Conservation (phyloP, 2,797 vertebrate species). For the Melanotaenia nigrans region DNA sequence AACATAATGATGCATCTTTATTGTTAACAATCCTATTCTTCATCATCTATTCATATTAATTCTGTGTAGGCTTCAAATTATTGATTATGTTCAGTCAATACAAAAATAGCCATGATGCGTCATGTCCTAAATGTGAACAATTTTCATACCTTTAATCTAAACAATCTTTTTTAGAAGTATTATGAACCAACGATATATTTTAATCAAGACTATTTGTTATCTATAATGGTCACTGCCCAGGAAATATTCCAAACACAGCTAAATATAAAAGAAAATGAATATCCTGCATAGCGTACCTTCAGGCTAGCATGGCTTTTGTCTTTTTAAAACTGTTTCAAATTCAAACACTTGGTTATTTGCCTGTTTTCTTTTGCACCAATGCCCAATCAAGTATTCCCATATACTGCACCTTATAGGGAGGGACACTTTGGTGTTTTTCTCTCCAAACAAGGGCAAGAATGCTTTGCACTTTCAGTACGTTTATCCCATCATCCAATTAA, state of each 20-base stretch:
- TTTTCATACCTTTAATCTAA: background rate
- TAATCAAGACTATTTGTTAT: background rate
- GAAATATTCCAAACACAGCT: background rate
- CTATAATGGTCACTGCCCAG: too few relatives aligned
- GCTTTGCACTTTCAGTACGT: constrained; percentile 24
- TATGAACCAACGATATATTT: too few relatives aligned
- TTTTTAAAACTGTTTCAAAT: background rate
- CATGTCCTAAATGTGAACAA: background rate
- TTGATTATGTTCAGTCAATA: background rate
- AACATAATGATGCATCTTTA: too few relatives aligned
- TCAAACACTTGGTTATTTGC: background rate
- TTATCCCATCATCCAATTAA: constrained; percentile 62
- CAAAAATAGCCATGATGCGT: background rate
- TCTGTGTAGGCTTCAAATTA: background rate
- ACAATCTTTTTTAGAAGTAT: background rate
- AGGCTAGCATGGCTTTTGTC: too few relatives aligned
- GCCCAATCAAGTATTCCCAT: background rate
- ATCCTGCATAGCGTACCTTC: too few relatives aligned
- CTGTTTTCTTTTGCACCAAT: background rate
- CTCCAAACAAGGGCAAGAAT: constrained; percentile 75
- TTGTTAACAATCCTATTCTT: too few relatives aligned
- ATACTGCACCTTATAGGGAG: constrained; percentile 27
- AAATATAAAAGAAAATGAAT: background rate
- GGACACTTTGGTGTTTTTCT: constrained; percentile 34
- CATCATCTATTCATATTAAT: too few relatives aligned